Conservation (phyloP, 2,888 invertebrate species). For the Pinctada fucata region DNA sequence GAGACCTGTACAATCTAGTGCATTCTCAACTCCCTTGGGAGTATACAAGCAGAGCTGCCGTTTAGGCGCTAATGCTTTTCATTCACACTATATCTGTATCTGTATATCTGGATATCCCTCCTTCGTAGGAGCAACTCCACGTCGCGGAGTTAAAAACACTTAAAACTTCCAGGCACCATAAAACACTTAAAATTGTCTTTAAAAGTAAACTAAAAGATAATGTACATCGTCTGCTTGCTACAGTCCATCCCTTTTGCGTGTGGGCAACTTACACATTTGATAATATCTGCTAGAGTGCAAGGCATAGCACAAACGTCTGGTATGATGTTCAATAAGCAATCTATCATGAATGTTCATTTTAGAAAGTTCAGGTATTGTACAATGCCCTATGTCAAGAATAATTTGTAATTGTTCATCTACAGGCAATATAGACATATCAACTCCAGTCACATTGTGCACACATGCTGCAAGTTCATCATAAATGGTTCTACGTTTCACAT, state of each 20-base stretch:
- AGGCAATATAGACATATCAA: neutral
- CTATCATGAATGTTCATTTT: neutral
- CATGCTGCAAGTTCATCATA: neutral
- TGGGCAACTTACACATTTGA: neutral
- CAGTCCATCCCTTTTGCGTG: neutral
- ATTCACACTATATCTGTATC: too few relatives aligned
- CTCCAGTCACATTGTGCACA: neutral
- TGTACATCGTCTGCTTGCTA: neutral
- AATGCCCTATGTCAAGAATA: neutral
- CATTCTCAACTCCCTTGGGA: too few relatives aligned
- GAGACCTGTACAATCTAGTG: too few relatives aligned
- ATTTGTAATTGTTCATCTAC: neutral
- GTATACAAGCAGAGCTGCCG: too few relatives aligned
- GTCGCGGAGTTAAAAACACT: neutral
- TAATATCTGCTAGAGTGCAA: neutral
- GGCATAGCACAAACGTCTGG: conserved; percentile 1
- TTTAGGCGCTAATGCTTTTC: too few relatives aligned
- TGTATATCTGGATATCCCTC: neutral
- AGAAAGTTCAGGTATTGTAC: neutral
- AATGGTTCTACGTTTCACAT: neutral
- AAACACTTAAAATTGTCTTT: conserved; percentile 2
- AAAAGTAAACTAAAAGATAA: neutral
- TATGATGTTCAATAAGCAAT: neutral
- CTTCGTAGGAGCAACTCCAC: neutral
- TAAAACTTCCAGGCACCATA: neutral